These are phyloP conservation scores for Spea hammondii DNA, from an alignment of 2,797 vertebrate species.

Conservation along the genomic window DNA sequence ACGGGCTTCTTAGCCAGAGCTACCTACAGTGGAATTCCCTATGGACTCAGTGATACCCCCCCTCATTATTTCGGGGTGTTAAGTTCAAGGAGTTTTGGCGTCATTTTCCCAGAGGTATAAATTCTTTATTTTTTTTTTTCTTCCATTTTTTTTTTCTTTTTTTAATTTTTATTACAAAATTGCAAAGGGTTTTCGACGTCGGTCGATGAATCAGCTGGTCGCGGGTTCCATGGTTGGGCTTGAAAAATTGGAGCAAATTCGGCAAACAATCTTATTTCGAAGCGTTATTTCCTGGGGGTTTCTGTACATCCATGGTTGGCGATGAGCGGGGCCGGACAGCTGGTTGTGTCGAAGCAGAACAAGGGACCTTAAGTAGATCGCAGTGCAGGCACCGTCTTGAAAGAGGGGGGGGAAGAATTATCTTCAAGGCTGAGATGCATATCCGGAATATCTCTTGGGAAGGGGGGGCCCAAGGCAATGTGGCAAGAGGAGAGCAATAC, in stretches of 20 bases:
- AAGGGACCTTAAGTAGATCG: neutral
- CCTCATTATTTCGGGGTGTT: neutral
- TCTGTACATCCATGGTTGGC: slow-evolving; percentile 30
- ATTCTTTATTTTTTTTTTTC: slow-evolving; percentile 22
- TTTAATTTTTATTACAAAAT: slow-evolving; percentile 32
- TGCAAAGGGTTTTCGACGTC: slow-evolving; percentile 7
- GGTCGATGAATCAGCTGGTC: slow-evolving; percentile 12
- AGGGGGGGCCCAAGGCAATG: slow-evolving; percentile 37
- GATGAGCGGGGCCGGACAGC: neutral
- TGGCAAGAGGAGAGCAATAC: slow-evolving; percentile 41
- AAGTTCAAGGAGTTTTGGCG: neutral
- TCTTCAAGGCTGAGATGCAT: slow-evolving; percentile 47
- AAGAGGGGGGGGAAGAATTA: slow-evolving; percentile 25
- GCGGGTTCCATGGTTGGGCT: neutral
- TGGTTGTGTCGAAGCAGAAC: slow-evolving; percentile 7
- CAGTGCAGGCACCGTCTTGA: slow-evolving; percentile 42
- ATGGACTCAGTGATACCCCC: slow-evolving; percentile 15
- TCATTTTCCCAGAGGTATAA: slow-evolving; percentile 32
- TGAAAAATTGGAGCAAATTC: neutral
- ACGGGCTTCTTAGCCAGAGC: slow-evolving; percentile 18
- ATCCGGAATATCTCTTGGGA: slow-evolving; percentile 18
- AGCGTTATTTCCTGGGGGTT: neutral
- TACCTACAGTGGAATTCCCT: neutral
- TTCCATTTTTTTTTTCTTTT: neutral
- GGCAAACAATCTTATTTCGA: neutral